Evolutionary conservation across 2,113 vertebrate genomes (phyloP).

Genomic region (Anarhynchus alexandrinus): DNA sequence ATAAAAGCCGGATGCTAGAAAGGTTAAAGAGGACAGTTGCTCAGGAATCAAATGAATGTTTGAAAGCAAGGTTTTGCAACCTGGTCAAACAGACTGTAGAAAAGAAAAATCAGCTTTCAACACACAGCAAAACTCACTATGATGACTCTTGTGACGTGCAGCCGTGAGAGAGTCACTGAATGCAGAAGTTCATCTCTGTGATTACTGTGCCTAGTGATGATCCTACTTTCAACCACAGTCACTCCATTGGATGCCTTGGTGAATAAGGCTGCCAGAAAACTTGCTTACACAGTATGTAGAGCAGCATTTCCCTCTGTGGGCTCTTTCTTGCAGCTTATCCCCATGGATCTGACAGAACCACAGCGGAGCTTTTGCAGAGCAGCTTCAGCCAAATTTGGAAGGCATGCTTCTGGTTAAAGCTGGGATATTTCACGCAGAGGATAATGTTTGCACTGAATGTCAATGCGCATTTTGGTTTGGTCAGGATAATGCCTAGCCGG

Average conservation of each 20-base stretch:
- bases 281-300: neutral
- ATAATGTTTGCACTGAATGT: constrained; percentile 19
- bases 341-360: neutral
- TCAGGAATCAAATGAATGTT: neutral
- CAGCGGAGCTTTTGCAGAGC: neutral
- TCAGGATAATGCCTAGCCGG: constrained; percentile 1
- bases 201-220: neutral
- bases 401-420: neutral
- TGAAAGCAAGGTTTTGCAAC: neutral
- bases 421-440: neutral
- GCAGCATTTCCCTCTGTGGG: neutral
- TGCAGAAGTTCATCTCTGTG: neutral
- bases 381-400: neutral
- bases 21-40: neutral
- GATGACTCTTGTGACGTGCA: neutral
- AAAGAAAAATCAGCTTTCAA: neutral
- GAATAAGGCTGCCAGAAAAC: neutral
- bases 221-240: neutral
- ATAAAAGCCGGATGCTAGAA: constrained; percentile 7
- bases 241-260: neutral
- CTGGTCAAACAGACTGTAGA: neutral
- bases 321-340: neutral
- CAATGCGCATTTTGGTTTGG: neutral
- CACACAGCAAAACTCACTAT: neutral
- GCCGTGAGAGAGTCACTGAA: neutral